Base-by-base conservation (phyloP, 1,140 invertebrate species). In the Apis dorsata region DNA sequence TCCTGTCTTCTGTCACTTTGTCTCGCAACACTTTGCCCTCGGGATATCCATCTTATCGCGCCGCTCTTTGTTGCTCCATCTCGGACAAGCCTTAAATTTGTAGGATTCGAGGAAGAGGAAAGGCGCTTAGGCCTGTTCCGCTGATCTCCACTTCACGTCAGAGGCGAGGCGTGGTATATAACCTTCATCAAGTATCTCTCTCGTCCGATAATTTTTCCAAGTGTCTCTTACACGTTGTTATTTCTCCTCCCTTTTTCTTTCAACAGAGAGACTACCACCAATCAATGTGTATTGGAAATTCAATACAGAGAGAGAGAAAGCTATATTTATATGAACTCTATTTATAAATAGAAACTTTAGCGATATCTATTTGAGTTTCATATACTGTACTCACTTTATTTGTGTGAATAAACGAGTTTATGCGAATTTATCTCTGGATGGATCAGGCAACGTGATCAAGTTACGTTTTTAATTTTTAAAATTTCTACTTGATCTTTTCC, bases 41-140 rank as follows among this genome's bases (percentile, higher is more conserved):
- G 49, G 34, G 34, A 74, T 17, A 24, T 34, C 28, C 17, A 17
- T 21, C 63, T 55, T 66, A 77, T 77, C 63, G 10, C 13, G 12
- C 75, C 12, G 53, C 17, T 9, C 21, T 53, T 70, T 70, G 62
- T 51, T 55, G 66, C 28, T 15, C 63, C 19, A 28, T 24, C 62
- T 24, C 4, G 28, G 13, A 28, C 13, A 28, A 51, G 24, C 44
- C 49, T 11, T 24, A 59, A 81, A 76, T 76, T 81, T 81, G 80
- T 69, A 59, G 44, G 55, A 76, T 19, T 0, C 19, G 19, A 15
- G 73, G 5, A 28, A 15, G 21, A 66, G 53, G 15, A n/a, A 24
- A 13, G 49, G 19, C 7, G 49, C 63, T 76, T 51, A 69, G 55
- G 55, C 55, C 24, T 17, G 60, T 66, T 57, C 79, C 49, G 28